Base-by-base conservation (phyloP, 1,140 invertebrate species). In the Agraylea sexmaculata region DNA sequence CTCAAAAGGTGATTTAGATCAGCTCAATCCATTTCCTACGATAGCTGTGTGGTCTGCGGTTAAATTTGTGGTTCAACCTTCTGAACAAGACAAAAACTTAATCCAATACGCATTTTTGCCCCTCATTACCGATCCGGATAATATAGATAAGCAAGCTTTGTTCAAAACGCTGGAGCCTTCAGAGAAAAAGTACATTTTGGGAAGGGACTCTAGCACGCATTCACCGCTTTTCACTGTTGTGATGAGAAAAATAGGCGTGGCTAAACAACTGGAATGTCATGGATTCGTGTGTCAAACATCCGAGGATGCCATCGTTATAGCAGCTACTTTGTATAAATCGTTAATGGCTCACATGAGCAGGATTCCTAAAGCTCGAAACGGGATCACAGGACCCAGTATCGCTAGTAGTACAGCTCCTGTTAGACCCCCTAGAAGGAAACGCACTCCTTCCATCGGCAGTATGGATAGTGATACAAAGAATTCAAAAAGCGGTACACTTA, bases 1-100 rank as follows among this genome's bases (percentile, higher is more conserved):
- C 28, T 62, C 71, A 20, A 64, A 71, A 54, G 66, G 64, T 33
- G 60, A 69, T 34, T 45, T 65, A 34, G 66, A 68, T 45, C 71
- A 75, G 53, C 63, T 82, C 15, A 85, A 84, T 52, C 81, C 86
- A 2, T 91, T 90, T 54, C 80, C 84, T 8, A 82, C 84, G 12
- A 91, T 91, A 58, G 86, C 87, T 0, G 86, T 90, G 1, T 91
- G 87, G 87, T 88, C 87, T 13, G 81, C 82, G 1, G 79, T 87
- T 2, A 83, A 85, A 55, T 84, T 85, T 52, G 71, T 80, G 4
- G 64, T 77, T 4, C 71, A 72, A 45, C 54, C 64, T 2, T 57
- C 59, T 18, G 70, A 71, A 45, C 62, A 63, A 45, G 58, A 68
- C 28, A 57, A 57, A 17, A 57, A 56, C 25, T 54, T 60, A 22